These are phyloP conservation scores for Ormyrus thymus DNA, from an alignment of 2,888 invertebrate species.

Conservation along the genomic window DNA sequence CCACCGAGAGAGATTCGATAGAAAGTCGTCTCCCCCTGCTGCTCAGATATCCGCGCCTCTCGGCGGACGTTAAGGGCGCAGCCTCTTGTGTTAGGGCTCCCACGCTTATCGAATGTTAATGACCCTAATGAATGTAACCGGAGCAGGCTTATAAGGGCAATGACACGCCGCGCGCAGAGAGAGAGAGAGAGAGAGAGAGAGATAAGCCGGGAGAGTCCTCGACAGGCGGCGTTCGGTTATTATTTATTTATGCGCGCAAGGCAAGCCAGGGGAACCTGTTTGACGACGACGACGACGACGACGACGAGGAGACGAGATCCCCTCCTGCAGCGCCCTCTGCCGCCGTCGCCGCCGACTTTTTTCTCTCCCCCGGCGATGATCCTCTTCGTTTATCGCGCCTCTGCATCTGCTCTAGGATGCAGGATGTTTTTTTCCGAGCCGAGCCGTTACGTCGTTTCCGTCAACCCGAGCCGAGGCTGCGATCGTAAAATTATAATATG, in stretches of 20 bases:
- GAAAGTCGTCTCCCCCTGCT: too few species aligned
- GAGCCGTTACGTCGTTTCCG: constrained; percentile 37
- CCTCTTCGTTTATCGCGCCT: constrained; percentile 15
- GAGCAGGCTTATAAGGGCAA: constrained; percentile 59
- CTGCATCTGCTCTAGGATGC: constrained; percentile 4
- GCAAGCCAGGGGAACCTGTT: constrained; percentile 46
- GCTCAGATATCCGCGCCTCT: neutral
- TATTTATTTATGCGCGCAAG: constrained; percentile 70
- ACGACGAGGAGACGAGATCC: constrained; percentile 5
- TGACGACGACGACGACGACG: constrained; percentile 37
- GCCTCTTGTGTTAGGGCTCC: constrained; percentile 54
- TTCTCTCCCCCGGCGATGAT: neutral
- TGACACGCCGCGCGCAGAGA: constrained; percentile 34
- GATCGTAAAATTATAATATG: constrained; percentile 44
- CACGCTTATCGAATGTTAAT: constrained; percentile 70
- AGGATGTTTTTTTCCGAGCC: neutral
- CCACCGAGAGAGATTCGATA: too few species aligned
- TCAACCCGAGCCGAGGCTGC: constrained; percentile 1
- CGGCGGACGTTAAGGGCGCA: neutral
- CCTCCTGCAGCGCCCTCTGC: too few species aligned
- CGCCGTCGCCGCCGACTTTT: neutral
- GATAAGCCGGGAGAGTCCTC: constrained; percentile 38
- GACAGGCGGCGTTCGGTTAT: constrained; percentile 62
- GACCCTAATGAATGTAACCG: constrained; percentile 70
- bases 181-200: constrained; percentile 26